Evolutionary conservation across 2,888 invertebrate species (phyloP).

Genomic region (Phortica okadai): DNA sequence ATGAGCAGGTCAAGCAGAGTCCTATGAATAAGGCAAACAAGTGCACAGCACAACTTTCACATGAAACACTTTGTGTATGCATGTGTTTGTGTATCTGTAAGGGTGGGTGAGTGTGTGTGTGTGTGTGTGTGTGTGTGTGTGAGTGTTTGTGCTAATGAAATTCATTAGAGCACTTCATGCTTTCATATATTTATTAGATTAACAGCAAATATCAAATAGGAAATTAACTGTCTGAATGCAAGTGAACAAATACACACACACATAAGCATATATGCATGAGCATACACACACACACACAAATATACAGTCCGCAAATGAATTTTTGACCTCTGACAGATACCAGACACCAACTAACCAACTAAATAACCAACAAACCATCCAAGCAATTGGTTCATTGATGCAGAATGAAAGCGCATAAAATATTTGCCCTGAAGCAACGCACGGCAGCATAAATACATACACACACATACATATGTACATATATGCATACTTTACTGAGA

Average conservation of each 20-base stretch:
- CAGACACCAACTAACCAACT: neutral
- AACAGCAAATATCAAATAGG: constrained; percentile 70
- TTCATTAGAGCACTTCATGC: constrained; percentile 21
- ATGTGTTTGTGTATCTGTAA: neutral
- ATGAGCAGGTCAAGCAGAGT: neutral
- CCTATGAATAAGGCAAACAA: neutral
- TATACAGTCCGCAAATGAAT: neutral
- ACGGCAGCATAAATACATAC: neutral
- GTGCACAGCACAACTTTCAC: neutral
- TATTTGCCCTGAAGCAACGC: constrained; percentile 16
- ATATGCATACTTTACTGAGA: neutral
- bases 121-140: constrained; percentile 15
- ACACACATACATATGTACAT: neutral
- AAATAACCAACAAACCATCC: neutral
- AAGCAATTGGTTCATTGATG: constrained; percentile 22
- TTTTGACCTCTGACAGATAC: neutral
- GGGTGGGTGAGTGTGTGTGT: neutral
- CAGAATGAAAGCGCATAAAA: constrained; percentile 19
- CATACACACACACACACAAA: neutral
- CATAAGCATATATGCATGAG: neutral
- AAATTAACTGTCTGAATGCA: constrained; percentile 57
- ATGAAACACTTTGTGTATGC: no score
- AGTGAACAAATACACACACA: neutral
- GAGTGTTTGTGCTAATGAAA: neutral
- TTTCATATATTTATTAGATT: constrained; percentile 67